phyloP scores from a whole-genome alignment of 2,797 vertebrate genomes.

The Rhynchotus rufescens region DNA sequence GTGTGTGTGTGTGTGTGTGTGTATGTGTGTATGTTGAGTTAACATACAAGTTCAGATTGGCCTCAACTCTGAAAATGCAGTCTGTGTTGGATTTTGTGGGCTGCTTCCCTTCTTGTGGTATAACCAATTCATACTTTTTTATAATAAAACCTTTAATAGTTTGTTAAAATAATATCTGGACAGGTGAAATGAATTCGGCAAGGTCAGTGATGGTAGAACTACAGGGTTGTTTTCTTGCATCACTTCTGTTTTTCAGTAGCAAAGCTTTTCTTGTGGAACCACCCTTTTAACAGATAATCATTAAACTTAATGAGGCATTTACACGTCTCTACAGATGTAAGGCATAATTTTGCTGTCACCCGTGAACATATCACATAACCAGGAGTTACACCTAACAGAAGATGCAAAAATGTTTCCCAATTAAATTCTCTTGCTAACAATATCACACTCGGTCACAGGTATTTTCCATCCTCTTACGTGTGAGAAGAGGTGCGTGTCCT shows the following conservation, averaged over 20 bases:
- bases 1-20: too few species aligned
- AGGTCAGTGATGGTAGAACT: not conserved
- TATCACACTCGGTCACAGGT: not conserved
- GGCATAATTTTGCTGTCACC: slow-evolving; percentile 44
- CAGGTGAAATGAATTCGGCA: slow-evolving; percentile 5
- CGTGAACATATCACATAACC: not conserved
- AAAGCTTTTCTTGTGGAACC: slow-evolving; percentile 23
- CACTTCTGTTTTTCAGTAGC: not conserved
- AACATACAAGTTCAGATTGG: not conserved
- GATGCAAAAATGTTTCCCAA: slow-evolving; percentile 50
- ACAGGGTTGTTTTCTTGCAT: not conserved
- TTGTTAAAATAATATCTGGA: slow-evolving; percentile 16
- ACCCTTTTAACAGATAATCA: slow-evolving; percentile 52
- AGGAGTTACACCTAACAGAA: slow-evolving; percentile 53
- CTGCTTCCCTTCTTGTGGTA: not conserved
- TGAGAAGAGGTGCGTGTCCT: not conserved
- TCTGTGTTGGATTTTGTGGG: not conserved
- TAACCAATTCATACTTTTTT: not conserved
- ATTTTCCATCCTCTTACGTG: not conserved
- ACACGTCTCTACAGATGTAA: slow-evolving; percentile 45
- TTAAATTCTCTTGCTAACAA: slow-evolving; percentile 55
- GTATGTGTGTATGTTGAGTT: not conserved
- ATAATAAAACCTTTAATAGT: not conserved
- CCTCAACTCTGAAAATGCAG: not conserved
- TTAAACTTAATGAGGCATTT: slow-evolving; percentile 67